Base-by-base conservation (phyloP, 2,113 vertebrate genomes). In the Lipophrys pholis region DNA sequence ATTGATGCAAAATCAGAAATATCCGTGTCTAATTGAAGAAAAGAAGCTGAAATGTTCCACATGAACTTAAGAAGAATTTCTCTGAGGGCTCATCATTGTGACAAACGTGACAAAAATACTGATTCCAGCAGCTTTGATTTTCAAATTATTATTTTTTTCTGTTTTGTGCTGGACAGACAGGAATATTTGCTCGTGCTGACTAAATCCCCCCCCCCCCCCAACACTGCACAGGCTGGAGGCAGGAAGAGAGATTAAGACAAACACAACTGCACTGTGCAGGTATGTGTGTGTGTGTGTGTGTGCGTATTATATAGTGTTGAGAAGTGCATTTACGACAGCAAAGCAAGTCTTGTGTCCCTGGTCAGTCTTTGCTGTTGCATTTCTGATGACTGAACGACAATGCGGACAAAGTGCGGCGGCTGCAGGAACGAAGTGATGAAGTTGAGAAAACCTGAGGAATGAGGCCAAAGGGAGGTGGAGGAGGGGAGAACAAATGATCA, bases 311-410 rank as follows among this genome's bases (percentile, higher is more conserved):
- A 61, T 5, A 40, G 15, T 12, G 11, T 8, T 50, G 45, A 60
- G 55, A 59, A 12, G n/a, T 63, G 63, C 8, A 2, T 71, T 82
- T 77, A 68, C 76, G 67, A 78, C 58, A 76, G 63, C 63, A 74
- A 80, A 83, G 83, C 69, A 85, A 69, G 50, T 78, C 77, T 74
- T 7, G 10, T 11, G 54, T 88, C 81, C 83, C 84, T 58, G 72
- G 70, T 76, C 80, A 66, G 73, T 76, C 42, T 73, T 81, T 73
- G 59, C 35, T 7, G 69, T 71, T 65, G 53, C 61, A n/a, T 81
- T 84, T 78, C 38, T 85, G 79, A 87, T 83, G 76, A 84, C 73
- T 69, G 45, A 64, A 73, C 16, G 3, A 61, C 68, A 81, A 70
- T 40, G 50, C 41, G 55, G 35, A 64, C 54, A 80, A 81, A 82